Evolutionary conservation across 1,140 invertebrate genomes (phyloP), one percentile per base, ranked within the genome.

Genomic region (Lepidostoma basale): DNA sequence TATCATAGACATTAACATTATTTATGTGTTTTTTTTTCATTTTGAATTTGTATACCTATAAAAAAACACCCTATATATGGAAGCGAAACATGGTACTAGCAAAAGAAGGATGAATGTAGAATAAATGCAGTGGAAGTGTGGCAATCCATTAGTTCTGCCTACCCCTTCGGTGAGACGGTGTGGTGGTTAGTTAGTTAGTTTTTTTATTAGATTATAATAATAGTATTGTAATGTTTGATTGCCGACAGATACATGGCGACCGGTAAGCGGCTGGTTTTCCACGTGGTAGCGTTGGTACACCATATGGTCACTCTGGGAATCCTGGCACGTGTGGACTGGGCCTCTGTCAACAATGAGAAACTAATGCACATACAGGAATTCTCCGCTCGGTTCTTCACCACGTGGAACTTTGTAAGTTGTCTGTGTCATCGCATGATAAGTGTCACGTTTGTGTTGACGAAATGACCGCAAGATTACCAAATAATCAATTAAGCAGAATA

Each of bases 341-440:
- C 18, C 2, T 30, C 6, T 0, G 3, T n/a, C 8, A 69, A 47
- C 16, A 39, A 64, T 25, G 60, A 23, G 36, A 63, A 30, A 18
- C 18, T 69, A 10, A 12, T 69, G 10, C 45, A 64, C 16, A 62
- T 70, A 0, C 10, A 22, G 8, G 47, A 69, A 18, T 73, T 70
- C 36, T 66, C 69, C 23, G 30, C 44, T 1, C 33, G 45, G 1
- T 73, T 59, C 62, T 65, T 73, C 30, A 70, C 56, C 16, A 54
- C 52, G 0, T 73, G 72, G 72, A 73, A 70, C 30, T 70, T 70
- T 20, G 72, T 73, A 65, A 69, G 68, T 68, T 10, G 5, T 52
- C 18, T 6, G 9, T 52, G 20, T 23, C 47, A 22, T 9, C 47
- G 47, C 8, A 14, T 3, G 6, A 23, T 52, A 4, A 4, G 16